These are phyloP conservation scores for Ciconia maguari DNA, from an alignment of 2,113 vertebrate species.

Conservation along the genomic window DNA sequence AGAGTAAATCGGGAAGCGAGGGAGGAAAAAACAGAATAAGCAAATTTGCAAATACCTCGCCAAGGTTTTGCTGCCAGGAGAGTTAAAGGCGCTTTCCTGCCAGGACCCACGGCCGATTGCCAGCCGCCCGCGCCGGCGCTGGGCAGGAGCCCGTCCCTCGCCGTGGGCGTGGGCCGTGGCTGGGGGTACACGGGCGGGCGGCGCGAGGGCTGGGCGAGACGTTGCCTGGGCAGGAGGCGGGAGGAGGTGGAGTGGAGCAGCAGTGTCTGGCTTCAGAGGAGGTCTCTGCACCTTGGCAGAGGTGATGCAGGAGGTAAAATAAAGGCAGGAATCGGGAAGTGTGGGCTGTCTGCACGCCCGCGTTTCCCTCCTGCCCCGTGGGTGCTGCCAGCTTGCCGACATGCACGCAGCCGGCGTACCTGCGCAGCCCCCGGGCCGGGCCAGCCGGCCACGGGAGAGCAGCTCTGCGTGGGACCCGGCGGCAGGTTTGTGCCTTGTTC, in stretches of 20 bases:
- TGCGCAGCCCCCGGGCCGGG: neutral
- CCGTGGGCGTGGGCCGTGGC: neutral
- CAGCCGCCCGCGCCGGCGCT: neutral
- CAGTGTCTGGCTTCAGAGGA: neutral
- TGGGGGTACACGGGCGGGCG: neutral
- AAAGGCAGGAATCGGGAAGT: neutral
- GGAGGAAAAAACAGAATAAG: neutral
- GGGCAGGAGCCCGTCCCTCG: neutral
- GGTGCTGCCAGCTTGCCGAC: neutral
- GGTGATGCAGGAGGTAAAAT: neutral
- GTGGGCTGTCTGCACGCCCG: fast-evolving
- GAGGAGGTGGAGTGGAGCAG: neutral
- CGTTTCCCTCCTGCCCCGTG: fast-evolving
- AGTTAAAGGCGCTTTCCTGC: neutral
- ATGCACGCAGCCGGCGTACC: neutral
- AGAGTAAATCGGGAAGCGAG: neutral
- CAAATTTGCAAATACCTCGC: neutral
- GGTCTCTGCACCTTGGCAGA: neutral
- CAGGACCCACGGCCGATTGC: neutral
- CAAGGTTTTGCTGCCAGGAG: neutral
- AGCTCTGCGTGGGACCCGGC: fast-evolving
- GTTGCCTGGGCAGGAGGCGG: neutral
- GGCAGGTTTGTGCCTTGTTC: neutral
- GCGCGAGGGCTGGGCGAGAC: neutral
- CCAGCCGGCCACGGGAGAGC: neutral